Base-by-base conservation (phyloP, 1,140 invertebrate species). In the Geopemphigus sp. region DNA sequence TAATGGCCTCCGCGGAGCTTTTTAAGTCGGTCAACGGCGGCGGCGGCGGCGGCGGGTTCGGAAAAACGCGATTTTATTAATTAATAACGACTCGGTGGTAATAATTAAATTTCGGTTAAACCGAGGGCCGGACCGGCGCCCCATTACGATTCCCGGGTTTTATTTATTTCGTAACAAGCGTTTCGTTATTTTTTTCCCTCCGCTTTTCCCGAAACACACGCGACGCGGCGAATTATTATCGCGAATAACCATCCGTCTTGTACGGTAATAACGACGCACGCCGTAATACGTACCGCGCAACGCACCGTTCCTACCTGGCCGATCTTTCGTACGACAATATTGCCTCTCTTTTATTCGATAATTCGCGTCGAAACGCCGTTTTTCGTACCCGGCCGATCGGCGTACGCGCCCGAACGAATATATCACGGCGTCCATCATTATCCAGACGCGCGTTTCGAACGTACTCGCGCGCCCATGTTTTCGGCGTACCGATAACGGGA, bases 1-100 rank as follows among this genome's bases (percentile, higher is more conserved):
- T 72, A 72, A 72, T 72, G 68, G 50, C 68, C 68, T 72, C 50
- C 68, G n/a, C n/a, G 68, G 24, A 72, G 17, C 68, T 53, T 72
- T 72, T 72, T 32, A 72, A 72, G 47, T 54, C 12, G 47, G 32
- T 39, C 32, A 8, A 8, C 8, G 24, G 24, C 50, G 47, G 14
- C 15, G n/a, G n/a, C 32, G 32, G n/a, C 15, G 19, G n/a, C 14
- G 39, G 39, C 22, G 3, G 45, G n/a, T n/a, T n/a, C n/a, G n/a
- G 47, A 53, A 72, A 72, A 72, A 72, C 50, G 47, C 68, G 50
- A 72, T 72, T 72, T 29, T 29, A 72, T 72, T 72, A 72, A 72
- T 72, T 72, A 72, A 53, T 72, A 72, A 72, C 29, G 68, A 72
- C 68, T 72, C 68, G 10, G 24, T 29, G 10, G 24, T 29, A 72